Evolutionary conservation across 2,888 invertebrate species (phyloP), one percentile per base, ranked within the genome.

Genomic region (Rhogogaster chlorosoma): DNA sequence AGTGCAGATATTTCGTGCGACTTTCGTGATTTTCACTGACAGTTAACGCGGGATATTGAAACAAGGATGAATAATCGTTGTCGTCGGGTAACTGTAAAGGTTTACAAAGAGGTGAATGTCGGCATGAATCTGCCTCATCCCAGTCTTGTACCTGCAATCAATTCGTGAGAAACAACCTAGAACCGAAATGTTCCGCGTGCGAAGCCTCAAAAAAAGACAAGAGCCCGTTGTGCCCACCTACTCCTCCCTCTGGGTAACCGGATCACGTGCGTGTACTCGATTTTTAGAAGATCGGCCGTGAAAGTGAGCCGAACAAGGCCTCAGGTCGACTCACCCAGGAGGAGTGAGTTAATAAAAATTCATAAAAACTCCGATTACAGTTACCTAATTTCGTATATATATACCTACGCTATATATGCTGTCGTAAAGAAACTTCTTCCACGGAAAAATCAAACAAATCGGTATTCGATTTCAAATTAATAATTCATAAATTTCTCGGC

Each of bases 251-350:
- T 42, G 38, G 71, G 53, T 53, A 77, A 77, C 77, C 29, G n/a
- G 53, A 77, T 77, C 77, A 77, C 77, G 77, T 77, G 29, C 77
- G 53, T 53, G 77, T 77, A 77, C 77, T n/a, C 29, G 53, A 53
- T 45, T 77, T 67, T 53, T 18, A 45, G 77, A 77, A 49, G 77
- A 77, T 77, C 77, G 22, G 53, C 49, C 77, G 53, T 77, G 77
- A 77, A 45, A 77, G 77, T 77, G 77, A 53, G 77, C 77, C 77
- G 6, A 32, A 77, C 53, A 53, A 49, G 77, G 45, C 53, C 32
- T 53, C 29, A 10, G 18, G 18, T 73, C 38, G 36, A n/a, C 29
- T 29, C 32, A 18, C 12, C 10, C 32, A 1, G 6, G 18, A 32
- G 29, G 6, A 18, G 32, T 12, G 6, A 18, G 32, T 12, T 67